Base-by-base conservation (phyloP, 2,888 invertebrate species). In the Ormyrus rosae region DNA sequence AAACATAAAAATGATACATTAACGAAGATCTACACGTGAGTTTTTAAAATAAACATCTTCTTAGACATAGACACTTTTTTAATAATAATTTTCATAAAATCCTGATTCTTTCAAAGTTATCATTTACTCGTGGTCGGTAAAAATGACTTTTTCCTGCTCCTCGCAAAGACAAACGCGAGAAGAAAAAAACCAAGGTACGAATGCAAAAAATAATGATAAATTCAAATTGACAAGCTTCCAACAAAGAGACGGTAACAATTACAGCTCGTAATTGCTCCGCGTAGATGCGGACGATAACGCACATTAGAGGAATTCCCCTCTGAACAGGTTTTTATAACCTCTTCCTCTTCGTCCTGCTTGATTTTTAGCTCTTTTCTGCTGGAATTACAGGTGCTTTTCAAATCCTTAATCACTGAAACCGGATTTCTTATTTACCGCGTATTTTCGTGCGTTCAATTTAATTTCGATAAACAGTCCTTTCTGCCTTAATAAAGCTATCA, bases 161-260 rank as follows among this genome's bases (percentile, higher is more conserved):
- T 34, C 34, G 2, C 34, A 19, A n/a, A 46, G 8, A 61, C 10
- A 45, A 63, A 5, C 60, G 8, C n/a, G n/a, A 60, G 60, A 60
- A n/a, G 8, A 13, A 64, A 64, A 53, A 11, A 53, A 0, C 50
- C 70, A 55, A 64, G 63, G 64, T 55, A 11, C 5, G 51, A 46
- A 55, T 46, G 13, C 64, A 55, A 72, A 72, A 64, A 46, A 34
- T 34, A 55, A 13, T 46, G 64, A 72, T 72, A 63, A 72, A 63
- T 55, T 11, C 11, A 7, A n/a, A 45, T 34, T 6, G 11, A 13
- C 45, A 46, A 19, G 48, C 19, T 45, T 63, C 13, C 6, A 8
- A 6, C 4, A 6, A 48, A 55, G 55, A 72, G 64, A 55, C 19
- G n/a, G 11, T n/a, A n/a, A 34, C 63, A 63, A 72, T 72, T 9